Percentiles rank a stretch among this genome's conserved stretches.
Conservation (phyloP, 1,140 invertebrate genomes). For the Pararge aegeria region DNA sequence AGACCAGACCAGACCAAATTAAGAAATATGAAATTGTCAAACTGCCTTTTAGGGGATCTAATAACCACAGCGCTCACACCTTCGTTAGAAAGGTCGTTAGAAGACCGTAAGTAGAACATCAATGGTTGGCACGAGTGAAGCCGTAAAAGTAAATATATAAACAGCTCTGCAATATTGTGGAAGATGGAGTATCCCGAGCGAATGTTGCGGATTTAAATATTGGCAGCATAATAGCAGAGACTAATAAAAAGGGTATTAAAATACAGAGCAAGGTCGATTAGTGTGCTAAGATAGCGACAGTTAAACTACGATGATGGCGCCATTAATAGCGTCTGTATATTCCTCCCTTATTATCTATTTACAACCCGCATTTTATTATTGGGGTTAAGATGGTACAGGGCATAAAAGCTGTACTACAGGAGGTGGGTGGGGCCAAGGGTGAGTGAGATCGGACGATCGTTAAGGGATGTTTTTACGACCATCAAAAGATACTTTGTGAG, state of each 20-base stretch:
- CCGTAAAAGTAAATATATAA: too few species aligned
- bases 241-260: constrained; percentile 67
- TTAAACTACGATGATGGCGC: constrained; percentile 67
- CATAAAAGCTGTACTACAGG: constrained; percentile 66
- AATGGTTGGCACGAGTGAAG: too few species aligned
- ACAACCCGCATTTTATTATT: constrained; percentile 78
- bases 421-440: constrained; percentile 55
- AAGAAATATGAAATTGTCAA: too few species aligned
- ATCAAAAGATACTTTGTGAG: constrained; percentile 76
- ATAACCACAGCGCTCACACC: too few species aligned
- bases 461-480: constrained; percentile 75
- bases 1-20: too few species aligned
- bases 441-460: constrained; percentile 62
- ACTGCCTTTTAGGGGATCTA: too few species aligned
- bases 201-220: constrained; percentile 23
- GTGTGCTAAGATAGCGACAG: constrained; percentile 58
- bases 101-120: too few species aligned
- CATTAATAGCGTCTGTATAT: constrained; percentile 69
- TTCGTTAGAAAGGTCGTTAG: too few species aligned
- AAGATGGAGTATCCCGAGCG: not conserved
- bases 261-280: constrained; percentile 63
- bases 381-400: constrained; percentile 71
- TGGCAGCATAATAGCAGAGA: constrained; percentile 38
- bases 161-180: too few species aligned
- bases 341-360: constrained; percentile 77